Conservation (phyloP, 2,113 vertebrate species). For the Sebastes fasciatus region DNA sequence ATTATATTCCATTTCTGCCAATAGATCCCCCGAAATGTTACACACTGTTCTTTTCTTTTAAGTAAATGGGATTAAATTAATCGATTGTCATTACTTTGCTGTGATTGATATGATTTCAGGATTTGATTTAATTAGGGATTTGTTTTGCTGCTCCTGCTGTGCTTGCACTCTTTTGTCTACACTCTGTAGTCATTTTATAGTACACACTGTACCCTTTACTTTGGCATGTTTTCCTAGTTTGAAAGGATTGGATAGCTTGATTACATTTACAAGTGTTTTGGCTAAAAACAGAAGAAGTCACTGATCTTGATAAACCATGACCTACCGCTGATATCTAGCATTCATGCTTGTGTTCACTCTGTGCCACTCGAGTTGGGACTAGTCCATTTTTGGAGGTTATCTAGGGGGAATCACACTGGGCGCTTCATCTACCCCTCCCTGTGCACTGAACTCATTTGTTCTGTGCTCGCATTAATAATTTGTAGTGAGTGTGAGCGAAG, state of each 20-base stretch:
- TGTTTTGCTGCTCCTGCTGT: not conserved
- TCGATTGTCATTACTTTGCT: not conserved
- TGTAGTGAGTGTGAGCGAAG: slow-evolving; percentile 55
- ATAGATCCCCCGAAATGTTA: too few relatives aligned
- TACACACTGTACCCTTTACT: not conserved
- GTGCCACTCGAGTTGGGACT: slow-evolving; percentile 15
- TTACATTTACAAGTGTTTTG: not conserved
- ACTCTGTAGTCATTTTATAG: not conserved
- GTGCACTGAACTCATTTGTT: slow-evolving; percentile 71
- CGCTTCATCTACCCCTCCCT: slow-evolving; percentile 56
- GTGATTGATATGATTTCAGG: not conserved
- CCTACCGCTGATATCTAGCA: not conserved
- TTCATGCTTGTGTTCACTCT: slow-evolving; percentile 18
- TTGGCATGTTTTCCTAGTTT: slow-evolving; percentile 6
- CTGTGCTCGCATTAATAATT: slow-evolving; percentile 71
- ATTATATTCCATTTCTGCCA: too few relatives aligned
- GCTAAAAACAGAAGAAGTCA: not conserved
- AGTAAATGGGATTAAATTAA: not conserved
- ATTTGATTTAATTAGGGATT: not conserved
- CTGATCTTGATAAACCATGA: slow-evolving; percentile 26
- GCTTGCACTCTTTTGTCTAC: not conserved
- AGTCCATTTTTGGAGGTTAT: slow-evolving; percentile 60
- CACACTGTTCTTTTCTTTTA: too few relatives aligned
- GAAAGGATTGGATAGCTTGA: not conserved
- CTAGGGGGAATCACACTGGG: slow-evolving; percentile 46